Evolutionary conservation across 2,888 invertebrate species (phyloP).

Genomic region (Camponotus fellah): DNA sequence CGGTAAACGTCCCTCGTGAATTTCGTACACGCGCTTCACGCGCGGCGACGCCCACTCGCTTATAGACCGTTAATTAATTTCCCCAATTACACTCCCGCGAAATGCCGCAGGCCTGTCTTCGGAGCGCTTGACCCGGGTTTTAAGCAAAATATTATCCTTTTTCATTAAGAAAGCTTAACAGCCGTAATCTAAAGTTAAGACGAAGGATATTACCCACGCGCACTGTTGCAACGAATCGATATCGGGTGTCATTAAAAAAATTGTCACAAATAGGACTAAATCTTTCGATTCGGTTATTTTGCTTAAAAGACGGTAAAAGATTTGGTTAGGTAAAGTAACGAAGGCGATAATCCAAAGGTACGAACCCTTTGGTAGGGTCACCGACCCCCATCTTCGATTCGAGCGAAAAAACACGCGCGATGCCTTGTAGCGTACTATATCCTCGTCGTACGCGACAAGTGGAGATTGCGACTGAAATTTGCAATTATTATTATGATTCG

Average conservation of each 20-base stretch:
- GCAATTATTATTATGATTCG: slow-evolving; percentile 30
- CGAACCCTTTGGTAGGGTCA: background rate
- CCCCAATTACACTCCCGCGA: slow-evolving; percentile 73
- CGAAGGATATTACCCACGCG: too few relatives aligned
- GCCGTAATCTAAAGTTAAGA: slow-evolving; percentile 12
- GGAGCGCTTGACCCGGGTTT: slow-evolving; percentile 3
- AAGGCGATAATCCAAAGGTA: background rate
- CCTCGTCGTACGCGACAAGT: slow-evolving; percentile 25
- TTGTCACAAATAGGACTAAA: background rate
- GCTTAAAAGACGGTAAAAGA: background rate
- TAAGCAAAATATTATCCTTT: slow-evolving; percentile 32
- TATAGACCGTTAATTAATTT: slow-evolving; percentile 79
- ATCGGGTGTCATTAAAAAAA: background rate
- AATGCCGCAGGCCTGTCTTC: slow-evolving; percentile 30
- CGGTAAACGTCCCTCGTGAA: slow-evolving; percentile 61
- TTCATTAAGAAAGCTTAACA: slow-evolving; percentile 33
- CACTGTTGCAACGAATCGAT: background rate
- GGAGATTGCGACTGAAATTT: slow-evolving; percentile 29
- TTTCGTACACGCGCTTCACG: slow-evolving; percentile 57
- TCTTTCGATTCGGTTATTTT: slow-evolving; percentile 4
- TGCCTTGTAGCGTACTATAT: background rate
- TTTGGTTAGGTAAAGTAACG: slow-evolving; percentile 9
- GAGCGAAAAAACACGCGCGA: slow-evolving; percentile 28
- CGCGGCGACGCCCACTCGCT: slow-evolving; percentile 53
- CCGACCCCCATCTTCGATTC: slow-evolving; percentile 36